phyloP scores from a whole-genome alignment of 2,113 vertebrate genomes.

The Beaufortia kweichowensis region DNA sequence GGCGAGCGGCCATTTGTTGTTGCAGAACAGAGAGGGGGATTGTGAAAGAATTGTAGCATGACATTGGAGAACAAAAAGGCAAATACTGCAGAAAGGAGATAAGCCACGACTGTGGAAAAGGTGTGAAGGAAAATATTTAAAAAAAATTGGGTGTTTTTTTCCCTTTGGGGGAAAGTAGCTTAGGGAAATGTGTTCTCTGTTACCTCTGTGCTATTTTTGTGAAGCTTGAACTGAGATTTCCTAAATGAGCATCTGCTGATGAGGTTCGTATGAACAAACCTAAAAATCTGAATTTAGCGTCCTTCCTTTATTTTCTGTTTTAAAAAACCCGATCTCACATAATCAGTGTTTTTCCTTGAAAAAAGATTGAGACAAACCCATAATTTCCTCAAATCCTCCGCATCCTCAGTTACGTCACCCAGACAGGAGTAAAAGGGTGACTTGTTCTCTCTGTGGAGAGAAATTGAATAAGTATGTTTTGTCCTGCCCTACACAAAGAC shows the following conservation, averaged over 20 bases:
- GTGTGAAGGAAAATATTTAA: slow-evolving; percentile 16
- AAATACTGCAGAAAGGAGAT: slow-evolving; percentile 57
- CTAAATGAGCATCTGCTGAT: not conserved
- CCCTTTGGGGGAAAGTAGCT: slow-evolving; percentile 12
- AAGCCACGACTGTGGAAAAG: slow-evolving; percentile 30
- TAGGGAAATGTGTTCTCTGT: slow-evolving; percentile 28
- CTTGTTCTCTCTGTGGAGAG: slow-evolving; percentile 19
- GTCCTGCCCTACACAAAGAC: slow-evolving; percentile 36
- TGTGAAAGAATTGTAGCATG: slow-evolving; percentile 54
- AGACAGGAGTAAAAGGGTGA: not conserved
- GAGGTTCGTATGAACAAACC: not conserved
- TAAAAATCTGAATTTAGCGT: too few species aligned
- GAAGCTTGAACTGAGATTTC: not conserved
- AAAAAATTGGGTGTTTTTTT: slow-evolving; percentile 23
- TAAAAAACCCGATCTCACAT: not conserved
- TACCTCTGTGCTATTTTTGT: slow-evolving; percentile 14
- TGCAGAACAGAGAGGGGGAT: slow-evolving; percentile 49
- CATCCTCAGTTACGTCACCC: not conserved
- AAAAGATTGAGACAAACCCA: not conserved
- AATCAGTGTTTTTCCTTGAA: not conserved
- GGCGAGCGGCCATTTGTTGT: slow-evolving; percentile 49
- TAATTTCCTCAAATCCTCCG: not conserved
- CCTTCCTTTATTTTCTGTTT: not conserved
- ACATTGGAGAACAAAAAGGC: slow-evolving; percentile 55
- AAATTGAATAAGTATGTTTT: slow-evolving; percentile 38